Base-by-base conservation (phyloP, 2,888 invertebrate genomes). In the Hirudinaria manillensis region DNA sequence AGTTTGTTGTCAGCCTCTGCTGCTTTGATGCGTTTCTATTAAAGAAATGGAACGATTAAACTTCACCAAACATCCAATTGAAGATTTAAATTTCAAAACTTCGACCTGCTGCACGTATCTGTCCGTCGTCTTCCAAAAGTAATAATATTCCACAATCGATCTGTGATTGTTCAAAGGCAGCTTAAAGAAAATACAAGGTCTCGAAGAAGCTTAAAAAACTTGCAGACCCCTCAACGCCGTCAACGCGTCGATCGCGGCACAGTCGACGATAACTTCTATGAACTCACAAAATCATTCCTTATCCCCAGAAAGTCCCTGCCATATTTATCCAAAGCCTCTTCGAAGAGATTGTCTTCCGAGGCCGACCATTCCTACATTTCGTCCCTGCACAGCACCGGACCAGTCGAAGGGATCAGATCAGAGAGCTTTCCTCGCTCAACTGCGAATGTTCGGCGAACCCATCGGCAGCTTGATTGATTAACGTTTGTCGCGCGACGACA, bases 291-390 rank as follows among this genome's bases (percentile, higher is more conserved):
- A 87, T 99, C 98, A 86, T 92, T 91, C 85, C 96, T 91, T 86
- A 99, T 98, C 85, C 98, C 98, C 83, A 93, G 92, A 87, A 99
- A 99, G 88, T 99, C 98, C 88, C 99, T 99, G 82, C 98, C 97
- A 79, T 85, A 85, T 82, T 88, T 88, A 77, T 88, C 97, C 82
- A 99, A 89, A 66, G 98, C 98, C 87, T 99, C 99, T 87, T 99
- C 99, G 86, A 99, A 99, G 76, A 99, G 89, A 88, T 96, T 97
- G 74, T 98, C 97, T 87, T 99, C 99, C 19, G 95, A 93, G 66
- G 98, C 96, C 81, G 97, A 96, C 99, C 99, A 99, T 87, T 99
- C 98, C 88, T 99, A 99, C 92, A 99, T 95, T 88, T 99, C 98
- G 88, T 99, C 99, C 80, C 97, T 90, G 80, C 85, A 86, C 80